These are phyloP conservation scores for Fragum fragum DNA, from an alignment of 2,888 invertebrate genomes.

Conservation along the genomic window DNA sequence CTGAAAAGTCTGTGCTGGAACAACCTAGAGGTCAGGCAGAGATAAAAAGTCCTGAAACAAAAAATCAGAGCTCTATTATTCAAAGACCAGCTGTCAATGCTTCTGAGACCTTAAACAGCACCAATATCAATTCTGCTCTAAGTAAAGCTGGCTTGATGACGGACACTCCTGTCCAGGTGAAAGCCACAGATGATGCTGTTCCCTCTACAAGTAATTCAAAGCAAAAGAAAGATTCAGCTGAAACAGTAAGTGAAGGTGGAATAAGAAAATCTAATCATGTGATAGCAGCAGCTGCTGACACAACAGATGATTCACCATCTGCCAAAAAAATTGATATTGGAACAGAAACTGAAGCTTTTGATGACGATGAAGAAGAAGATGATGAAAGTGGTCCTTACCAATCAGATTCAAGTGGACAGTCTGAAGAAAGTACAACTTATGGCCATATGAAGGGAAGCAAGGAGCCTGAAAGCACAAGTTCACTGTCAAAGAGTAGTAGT, in stretches of 20 bases:
- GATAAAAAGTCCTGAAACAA: background rate
- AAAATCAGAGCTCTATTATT: slow-evolving; percentile 7
- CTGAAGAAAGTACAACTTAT: background rate
- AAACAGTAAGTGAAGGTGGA: slow-evolving; percentile 5
- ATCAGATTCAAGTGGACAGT: slow-evolving; percentile 1
- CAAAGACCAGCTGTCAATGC: background rate
- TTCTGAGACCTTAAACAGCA: background rate
- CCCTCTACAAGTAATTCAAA: background rate
- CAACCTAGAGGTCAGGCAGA: background rate
- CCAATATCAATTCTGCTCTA: slow-evolving; percentile 23
- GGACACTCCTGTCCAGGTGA: slow-evolving; percentile 19
- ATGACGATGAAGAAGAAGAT: slow-evolving; percentile 48
- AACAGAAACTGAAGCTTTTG: slow-evolving; percentile 66
- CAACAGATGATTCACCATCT: slow-evolving; percentile 59
- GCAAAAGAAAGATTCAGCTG: background rate
- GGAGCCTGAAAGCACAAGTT: background rate
- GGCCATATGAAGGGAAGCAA: background rate
- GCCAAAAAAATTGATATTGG: slow-evolving; percentile 63
- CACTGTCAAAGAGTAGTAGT: background rate
- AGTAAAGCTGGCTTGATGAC: slow-evolving; percentile 31
- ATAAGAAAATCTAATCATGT: slow-evolving; percentile 42
- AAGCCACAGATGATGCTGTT: background rate
- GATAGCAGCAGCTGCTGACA: slow-evolving; percentile 65
- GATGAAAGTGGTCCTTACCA: slow-evolving; percentile 31
- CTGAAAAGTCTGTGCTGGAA: slow-evolving; percentile 23